These are phyloP conservation scores for Melipona beecheii DNA, from an alignment of 2,888 invertebrate species.

Conservation along the genomic window DNA sequence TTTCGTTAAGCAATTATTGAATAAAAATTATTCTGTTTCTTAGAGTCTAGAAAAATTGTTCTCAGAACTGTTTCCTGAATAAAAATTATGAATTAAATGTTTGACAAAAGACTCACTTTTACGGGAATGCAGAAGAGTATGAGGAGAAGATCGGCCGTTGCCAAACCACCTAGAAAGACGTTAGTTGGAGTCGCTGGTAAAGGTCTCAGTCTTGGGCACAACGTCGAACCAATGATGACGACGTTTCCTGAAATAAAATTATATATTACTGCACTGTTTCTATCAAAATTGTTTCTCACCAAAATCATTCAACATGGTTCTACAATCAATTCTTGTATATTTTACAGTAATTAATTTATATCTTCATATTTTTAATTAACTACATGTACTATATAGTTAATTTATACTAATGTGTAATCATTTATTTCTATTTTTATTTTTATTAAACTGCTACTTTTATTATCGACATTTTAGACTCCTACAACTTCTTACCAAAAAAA, in stretches of 20 bases:
- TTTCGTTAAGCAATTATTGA: no score
- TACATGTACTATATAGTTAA: no score
- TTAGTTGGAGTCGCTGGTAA: constrained; percentile 85
- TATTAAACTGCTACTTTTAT: no score
- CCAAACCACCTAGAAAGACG: constrained; percentile 88
- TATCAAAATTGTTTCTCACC: constrained; percentile 4
- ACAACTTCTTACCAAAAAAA: no score
- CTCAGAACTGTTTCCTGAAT: not conserved
- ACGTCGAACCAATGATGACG: constrained; percentile 85
- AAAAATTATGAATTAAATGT: constrained; percentile 3
- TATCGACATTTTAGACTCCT: no score
- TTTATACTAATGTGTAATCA: no score
- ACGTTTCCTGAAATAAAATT: constrained; percentile 80
- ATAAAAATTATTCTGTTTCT: no score
- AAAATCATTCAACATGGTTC: not conserved
- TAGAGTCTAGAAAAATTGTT: no score
- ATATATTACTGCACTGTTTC: not conserved
- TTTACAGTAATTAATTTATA: no score
- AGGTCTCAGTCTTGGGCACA: constrained; percentile 82
- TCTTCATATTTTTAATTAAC: no score
- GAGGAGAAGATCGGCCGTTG: constrained; percentile 89
- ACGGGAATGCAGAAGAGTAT: constrained; percentile 90
- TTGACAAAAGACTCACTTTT: constrained; percentile 85
- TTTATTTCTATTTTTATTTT: no score
- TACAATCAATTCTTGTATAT: no score